Percentiles rank a stretch among this genome's conserved stretches.
Evolutionary conservation across 2,888 invertebrate species (phyloP).

Genomic region (Formica aserva): DNA sequence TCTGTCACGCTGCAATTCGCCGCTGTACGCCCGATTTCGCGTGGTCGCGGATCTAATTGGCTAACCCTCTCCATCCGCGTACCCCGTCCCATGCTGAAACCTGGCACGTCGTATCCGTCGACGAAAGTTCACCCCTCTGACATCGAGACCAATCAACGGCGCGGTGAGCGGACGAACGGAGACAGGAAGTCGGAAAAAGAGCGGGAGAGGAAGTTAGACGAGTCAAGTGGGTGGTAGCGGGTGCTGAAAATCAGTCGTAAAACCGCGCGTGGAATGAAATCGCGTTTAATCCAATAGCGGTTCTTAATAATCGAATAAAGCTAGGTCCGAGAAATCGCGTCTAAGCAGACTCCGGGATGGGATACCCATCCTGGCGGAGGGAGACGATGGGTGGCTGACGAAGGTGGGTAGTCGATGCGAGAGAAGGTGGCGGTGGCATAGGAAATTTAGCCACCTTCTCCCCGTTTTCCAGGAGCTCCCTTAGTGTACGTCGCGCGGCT

Average conservation of each 20-base stretch:
- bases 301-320: constrained; percentile 85
- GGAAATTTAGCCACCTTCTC: constrained; percentile 76
- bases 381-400: constrained; percentile 52
- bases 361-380: constrained; percentile 53
- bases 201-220: constrained; percentile 60
- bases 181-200: constrained; percentile 61
- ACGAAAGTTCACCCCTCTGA: constrained; percentile 59
- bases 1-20: constrained; percentile 44
- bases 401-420: constrained; percentile 66
- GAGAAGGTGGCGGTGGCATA: constrained; percentile 75
- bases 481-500: constrained; percentile 79
- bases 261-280: constrained; percentile 73
- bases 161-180: constrained; percentile 43
- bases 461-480: constrained; percentile 76
- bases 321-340: constrained; percentile 79
- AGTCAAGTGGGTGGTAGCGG: constrained; percentile 55
- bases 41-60: constrained; percentile 67
- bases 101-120: constrained; percentile 47
- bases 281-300: constrained; percentile 84
- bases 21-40: constrained; percentile 57
- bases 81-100: constrained; percentile 30
- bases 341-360: constrained; percentile 80
- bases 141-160: constrained; percentile 66
- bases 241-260: constrained; percentile 74
- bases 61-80: constrained; percentile 28